A percentile compares a stretch with the other conserved stretches of the same genome.
These are phyloP conservation scores for Metopia argyrocephala DNA, from an alignment of 2,888 invertebrate species.

Conservation along the genomic window DNA sequence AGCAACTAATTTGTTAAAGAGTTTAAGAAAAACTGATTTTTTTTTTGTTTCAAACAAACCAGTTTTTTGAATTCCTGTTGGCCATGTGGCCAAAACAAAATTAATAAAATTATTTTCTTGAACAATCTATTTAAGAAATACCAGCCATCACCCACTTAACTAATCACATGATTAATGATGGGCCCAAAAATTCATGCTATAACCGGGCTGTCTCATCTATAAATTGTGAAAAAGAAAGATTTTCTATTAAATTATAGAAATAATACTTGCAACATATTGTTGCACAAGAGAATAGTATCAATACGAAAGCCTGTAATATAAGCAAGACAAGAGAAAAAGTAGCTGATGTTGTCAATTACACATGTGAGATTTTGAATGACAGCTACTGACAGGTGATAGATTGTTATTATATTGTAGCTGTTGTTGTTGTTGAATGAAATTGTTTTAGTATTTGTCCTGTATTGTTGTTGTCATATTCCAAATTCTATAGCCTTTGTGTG, in stretches of 20 bases:
- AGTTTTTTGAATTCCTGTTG: no score
- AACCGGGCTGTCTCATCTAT: no score
- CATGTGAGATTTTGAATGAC: conserved; percentile 77
- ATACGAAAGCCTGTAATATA: neutral
- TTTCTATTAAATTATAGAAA: conserved; percentile 45
- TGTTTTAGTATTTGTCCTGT: conserved; percentile 8
- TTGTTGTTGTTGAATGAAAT: no score
- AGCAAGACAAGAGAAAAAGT: no score
- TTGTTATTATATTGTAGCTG: no score
- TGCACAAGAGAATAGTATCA: no score
- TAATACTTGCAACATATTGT: conserved; percentile 57
- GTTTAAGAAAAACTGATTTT: no score
- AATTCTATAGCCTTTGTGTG: conserved; percentile 9
- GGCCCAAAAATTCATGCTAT: conserved; percentile 35
- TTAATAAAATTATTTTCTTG: no score
- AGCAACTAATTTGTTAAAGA: no score
- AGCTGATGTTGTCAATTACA: conserved; percentile 72
- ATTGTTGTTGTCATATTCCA: conserved; percentile 39
- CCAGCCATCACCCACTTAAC: conserved; percentile 67
- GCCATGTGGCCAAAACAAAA: no score
- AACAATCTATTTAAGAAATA: no score
- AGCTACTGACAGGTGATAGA: conserved; percentile 79
- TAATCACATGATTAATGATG: conserved; percentile 71
- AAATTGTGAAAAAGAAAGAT: conserved; percentile 35
- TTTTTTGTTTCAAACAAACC: no score